Evolutionary conservation across 1,140 invertebrate species (phyloP).

Genomic region (Lamellibrachia luymesi): DNA sequence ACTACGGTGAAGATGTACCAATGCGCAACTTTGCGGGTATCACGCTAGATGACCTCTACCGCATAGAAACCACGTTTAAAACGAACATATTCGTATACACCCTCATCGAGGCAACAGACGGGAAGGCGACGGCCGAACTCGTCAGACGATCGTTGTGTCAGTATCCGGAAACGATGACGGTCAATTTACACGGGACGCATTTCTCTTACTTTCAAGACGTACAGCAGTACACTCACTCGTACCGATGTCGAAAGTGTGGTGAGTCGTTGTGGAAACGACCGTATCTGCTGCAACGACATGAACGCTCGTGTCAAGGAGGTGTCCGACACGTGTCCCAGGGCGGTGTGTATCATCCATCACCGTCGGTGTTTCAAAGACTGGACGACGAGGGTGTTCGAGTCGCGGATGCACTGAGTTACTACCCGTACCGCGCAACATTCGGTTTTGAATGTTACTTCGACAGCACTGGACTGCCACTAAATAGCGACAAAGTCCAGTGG

Average conservation of each 20-base stretch:
- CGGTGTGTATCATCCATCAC: neutral
- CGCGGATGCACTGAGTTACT: neutral
- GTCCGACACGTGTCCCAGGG: neutral
- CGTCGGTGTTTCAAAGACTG: neutral
- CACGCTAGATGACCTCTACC: neutral
- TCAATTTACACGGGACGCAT: neutral
- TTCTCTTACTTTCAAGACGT: neutral
- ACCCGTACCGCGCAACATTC: neutral
- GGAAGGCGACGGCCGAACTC: neutral
- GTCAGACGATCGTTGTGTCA: neutral
- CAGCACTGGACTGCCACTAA: neutral
- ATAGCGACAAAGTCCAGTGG: neutral
- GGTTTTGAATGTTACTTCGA: neutral
- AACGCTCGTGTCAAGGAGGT: neutral
- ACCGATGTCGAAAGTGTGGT: neutral
- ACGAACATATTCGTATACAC: neutral
- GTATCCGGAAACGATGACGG: neutral
- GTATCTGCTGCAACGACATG: neutral
- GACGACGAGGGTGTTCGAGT: neutral
- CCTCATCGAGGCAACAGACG: neutral
- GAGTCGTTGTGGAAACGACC: neutral
- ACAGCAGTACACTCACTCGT: neutral
- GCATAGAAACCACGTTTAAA: neutral
- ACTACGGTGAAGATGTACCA: neutral
- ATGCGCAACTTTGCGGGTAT: neutral